Percentiles rank a stretch among this genome's conserved stretches.
phyloP scores from a whole-genome alignment of 2,797 vertebrate genomes.

The Calcarius lapponicus region DNA sequence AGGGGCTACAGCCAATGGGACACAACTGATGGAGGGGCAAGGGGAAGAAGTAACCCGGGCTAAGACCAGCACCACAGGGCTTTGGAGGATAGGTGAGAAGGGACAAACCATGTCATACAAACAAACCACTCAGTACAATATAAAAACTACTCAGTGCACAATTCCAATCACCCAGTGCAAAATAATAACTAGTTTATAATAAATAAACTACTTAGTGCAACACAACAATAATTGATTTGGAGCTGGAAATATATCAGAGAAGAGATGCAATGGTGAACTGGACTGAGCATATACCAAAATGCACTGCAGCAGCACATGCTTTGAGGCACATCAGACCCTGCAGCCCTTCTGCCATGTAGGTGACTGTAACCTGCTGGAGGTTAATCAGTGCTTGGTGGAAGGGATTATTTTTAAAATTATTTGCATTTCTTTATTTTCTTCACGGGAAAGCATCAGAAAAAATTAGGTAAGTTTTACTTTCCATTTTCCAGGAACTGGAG shows the following conservation, averaged over 20 bases:
- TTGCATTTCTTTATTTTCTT: not conserved
- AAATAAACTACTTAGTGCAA: too few species aligned
- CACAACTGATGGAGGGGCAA: not conserved
- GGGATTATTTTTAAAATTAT: not conserved
- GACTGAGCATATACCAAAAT: too few species aligned
- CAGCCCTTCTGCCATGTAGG: not conserved
- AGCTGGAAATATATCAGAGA: not conserved
- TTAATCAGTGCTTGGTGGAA: not conserved
- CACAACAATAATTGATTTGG: not conserved
- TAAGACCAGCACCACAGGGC: not conserved
- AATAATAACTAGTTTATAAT: too few species aligned
- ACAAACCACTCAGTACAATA: not conserved
- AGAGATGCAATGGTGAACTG: not conserved
- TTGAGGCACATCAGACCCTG: not conserved
- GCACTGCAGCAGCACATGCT: accelerated
- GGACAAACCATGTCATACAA: not conserved
- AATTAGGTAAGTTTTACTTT: not conserved
- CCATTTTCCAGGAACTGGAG: not conserved
- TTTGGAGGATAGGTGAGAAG: not conserved
- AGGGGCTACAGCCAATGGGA: not conserved
- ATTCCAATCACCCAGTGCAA: not conserved
- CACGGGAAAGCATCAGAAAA: not conserved
- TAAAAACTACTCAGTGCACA: not conserved
- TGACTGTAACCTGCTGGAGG: too few species aligned
- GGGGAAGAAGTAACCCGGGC: not conserved